Evolutionary conservation across 2,888 invertebrate species (phyloP), one percentile per base, ranked within the genome.

Genomic region (Apoda limacodes): DNA sequence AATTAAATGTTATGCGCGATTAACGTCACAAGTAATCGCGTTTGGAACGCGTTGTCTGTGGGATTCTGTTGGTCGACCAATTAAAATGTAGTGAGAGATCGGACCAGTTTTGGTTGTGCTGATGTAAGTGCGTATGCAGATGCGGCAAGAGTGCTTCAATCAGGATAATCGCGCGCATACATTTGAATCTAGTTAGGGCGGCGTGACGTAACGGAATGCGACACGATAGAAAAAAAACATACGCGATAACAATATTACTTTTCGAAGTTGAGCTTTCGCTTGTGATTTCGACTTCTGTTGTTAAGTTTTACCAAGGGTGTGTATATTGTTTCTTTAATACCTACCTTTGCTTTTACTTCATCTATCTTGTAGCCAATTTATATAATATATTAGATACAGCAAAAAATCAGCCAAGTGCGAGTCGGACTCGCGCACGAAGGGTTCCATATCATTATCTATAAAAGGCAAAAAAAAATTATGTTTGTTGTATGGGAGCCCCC

Each of bases 111-210:
- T 38, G 46, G 40, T 46, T 40, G 41, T 34, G 40, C 39, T 39
- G 43, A 39, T 38, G 43, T 38, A 39, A 39, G 37, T 32, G 43
- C 45, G 48, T 45, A 43, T 36, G 45, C 42, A 46, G 55, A 56
- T 50, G 54, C 48, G 26, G 28, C 14, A 15, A 22, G 30, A 23
- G 13, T 24, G 31, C 30, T 37, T 22, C 25, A 42, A 39, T n/a
- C 28, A 25, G 30, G 45, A 48, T 65, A 62, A 69, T 67, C 60
- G 58, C 47, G 41, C 52, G 62, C 62, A 64, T 64, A 60, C 47
- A 61, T 65, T 68, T 64, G 52, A 65, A 70, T 69, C 59, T 63
- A 65, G 69, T 17, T 67, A 65, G 63, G 57, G 68, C 61, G 43
- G 41, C 45, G 46, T 49, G 44, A 47, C 50, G 44, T 48, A 39